Conservation (phyloP, 2,113 vertebrate genomes). For the Xiphorhynchus elegans region DNA sequence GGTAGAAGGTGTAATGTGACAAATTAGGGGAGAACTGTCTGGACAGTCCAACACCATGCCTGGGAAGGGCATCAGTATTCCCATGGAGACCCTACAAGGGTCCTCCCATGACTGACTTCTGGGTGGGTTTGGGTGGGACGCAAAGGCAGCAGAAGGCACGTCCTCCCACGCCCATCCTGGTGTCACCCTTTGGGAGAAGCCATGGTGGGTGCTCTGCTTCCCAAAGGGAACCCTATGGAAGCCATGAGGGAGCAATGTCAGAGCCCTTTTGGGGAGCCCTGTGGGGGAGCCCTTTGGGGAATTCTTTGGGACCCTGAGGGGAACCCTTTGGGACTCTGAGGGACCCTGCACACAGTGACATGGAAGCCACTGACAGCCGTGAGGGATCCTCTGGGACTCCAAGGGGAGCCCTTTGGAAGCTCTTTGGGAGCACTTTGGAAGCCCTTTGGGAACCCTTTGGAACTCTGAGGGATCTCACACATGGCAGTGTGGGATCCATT, state of each 20-base stretch:
- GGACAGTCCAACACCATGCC: rapidly evolving
- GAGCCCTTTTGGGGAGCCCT: not conserved
- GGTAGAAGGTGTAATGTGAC: rapidly evolving
- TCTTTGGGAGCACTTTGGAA: no score
- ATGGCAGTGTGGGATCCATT: no score
- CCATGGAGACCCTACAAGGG: rapidly evolving
- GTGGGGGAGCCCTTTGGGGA: not conserved
- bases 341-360: no score
- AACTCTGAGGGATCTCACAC: not conserved
- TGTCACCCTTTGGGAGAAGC: not conserved
- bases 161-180: not conserved
- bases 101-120: not conserved
- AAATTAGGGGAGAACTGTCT: not conserved
- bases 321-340: not conserved
- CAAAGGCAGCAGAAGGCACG: not conserved
- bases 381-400: not conserved
- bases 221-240: not conserved
- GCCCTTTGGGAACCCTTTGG: not conserved
- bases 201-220: not conserved
- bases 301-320: no score
- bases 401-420: no score
- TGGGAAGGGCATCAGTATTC: not conserved
- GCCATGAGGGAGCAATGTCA: no score
- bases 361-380: not conserved
- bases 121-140: rapidly evolving